Base-by-base conservation (phyloP, 2,113 vertebrate species). In the Dolichallabes microphthalmus region DNA sequence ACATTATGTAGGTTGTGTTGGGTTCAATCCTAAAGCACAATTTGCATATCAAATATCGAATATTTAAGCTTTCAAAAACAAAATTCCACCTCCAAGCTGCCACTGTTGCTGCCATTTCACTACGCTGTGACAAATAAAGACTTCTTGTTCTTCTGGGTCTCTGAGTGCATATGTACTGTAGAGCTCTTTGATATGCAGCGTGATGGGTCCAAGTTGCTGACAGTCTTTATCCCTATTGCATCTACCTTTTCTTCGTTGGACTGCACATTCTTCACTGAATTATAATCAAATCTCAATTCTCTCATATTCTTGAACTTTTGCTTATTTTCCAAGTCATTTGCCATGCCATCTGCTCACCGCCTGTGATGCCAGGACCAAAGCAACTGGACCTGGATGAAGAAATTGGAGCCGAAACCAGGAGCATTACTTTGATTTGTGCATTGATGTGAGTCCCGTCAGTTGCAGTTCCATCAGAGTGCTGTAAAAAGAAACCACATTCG, bases 381-480 rank as follows among this genome's bases (percentile, higher is more conserved):
- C 1, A 20, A 12, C 17, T 53, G 11, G 75, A 58, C 27, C 52
- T 58, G 75, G n/a, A n/a, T 22, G 75, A 27, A 78, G 53, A 78
- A 78, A 78, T 57, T 57, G 53, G 53, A 78, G 27, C 75, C 11
- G 27, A 78, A 78, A 57, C 75, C 53, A 0, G 52, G 52, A 78
- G 75, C 27, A 78, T 78, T 32, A 53, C 75, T 78, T 78, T 57
- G 75, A 30, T 78, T 77, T 55, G 50, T 30, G 8, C 19, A 30
- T 19, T 78, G 75, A 78, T 57, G 75, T 58, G 53, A 11, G 17
- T 66, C 45, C 63, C 17, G n/a, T 69, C 80, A 69, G 80, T 66
- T 55, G 15, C 45, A 12, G 45, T 35, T 45, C 63, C 61, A 68
- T 53, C 17, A 19, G 45, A 66, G 80, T 22, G 27, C 45, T 9